A percentile compares a stretch with the other conserved stretches of the same genome.
Evolutionary conservation across 2,888 invertebrate genomes (phyloP).

Genomic region (Carpatolechia fugitivella): DNA sequence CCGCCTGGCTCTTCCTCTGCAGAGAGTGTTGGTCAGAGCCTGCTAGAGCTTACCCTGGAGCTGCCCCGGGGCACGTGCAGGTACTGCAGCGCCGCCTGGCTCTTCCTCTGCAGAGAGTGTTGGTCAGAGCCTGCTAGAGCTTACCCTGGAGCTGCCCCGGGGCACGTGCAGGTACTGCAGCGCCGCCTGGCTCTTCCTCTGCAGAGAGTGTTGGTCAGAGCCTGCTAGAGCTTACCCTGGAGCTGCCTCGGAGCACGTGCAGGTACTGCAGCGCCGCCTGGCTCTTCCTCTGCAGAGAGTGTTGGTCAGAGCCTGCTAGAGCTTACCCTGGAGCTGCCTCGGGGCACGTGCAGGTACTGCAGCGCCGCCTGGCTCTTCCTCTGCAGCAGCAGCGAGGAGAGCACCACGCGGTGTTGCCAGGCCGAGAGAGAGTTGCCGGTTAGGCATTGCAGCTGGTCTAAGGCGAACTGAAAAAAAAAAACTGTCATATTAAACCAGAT

Average conservation of each 20-base stretch:
- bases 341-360: conserved; percentile 83
- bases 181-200: conserved; percentile 73
- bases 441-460: conserved; percentile 82
- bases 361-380: conserved; percentile 84
- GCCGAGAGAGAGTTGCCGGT: conserved; percentile 80
- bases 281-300: conserved; percentile 81
- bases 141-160: too few relatives aligned
- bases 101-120: conserved; percentile 82
- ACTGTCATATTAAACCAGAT: too few relatives aligned
- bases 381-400: conserved; percentile 83
- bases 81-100: conserved; percentile 85
- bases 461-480: conserved; percentile 72
- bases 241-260: too few relatives aligned
- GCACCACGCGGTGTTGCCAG: conserved; percentile 86
- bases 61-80: too few relatives aligned
- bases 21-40: too few relatives aligned
- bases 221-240: too few relatives aligned
- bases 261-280: conserved; percentile 85
- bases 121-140: too few relatives aligned
- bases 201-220: too few relatives aligned
- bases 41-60: too few relatives aligned
- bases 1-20: conserved; percentile 76
- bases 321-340: too few relatives aligned
- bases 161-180: too few relatives aligned
- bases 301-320: too few relatives aligned